Evolutionary conservation across 1,140 invertebrate species (phyloP).

Genomic region (Lineus longissimus): DNA sequence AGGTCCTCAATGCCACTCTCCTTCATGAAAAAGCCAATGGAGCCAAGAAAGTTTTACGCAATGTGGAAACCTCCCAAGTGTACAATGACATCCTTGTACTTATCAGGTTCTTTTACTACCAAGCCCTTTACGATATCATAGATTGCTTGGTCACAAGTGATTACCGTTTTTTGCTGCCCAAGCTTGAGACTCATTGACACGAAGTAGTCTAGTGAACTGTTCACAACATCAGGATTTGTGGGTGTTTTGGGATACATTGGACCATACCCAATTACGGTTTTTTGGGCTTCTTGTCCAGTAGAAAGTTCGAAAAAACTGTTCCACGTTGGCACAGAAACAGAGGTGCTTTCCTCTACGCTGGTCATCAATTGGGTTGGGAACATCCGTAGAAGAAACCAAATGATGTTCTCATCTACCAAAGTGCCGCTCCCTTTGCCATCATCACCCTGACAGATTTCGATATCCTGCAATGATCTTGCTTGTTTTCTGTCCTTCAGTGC

Average conservation of each 20-base stretch:
- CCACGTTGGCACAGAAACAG: background rate
- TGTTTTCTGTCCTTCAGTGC: background rate
- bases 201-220: background rate
- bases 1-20: background rate
- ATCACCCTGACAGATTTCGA: background rate
- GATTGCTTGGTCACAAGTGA: background rate
- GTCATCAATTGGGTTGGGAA: background rate
- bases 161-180: background rate
- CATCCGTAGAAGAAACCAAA: background rate
- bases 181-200: background rate
- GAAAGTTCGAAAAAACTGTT: background rate
- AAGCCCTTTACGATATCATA: background rate
- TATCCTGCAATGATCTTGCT: background rate
- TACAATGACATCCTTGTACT: background rate
- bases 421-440: background rate
- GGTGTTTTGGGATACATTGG: background rate
- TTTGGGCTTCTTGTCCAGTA: background rate
- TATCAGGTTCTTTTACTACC: background rate
- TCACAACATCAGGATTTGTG: background rate
- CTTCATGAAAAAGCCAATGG: background rate
- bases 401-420: background rate
- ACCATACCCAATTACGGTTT: background rate
- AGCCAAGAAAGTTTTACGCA: background rate
- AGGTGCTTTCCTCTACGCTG: background rate
- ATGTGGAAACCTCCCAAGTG: background rate